Base-by-base conservation (phyloP, 2,797 vertebrate genomes). In the Falco peregrinus region DNA sequence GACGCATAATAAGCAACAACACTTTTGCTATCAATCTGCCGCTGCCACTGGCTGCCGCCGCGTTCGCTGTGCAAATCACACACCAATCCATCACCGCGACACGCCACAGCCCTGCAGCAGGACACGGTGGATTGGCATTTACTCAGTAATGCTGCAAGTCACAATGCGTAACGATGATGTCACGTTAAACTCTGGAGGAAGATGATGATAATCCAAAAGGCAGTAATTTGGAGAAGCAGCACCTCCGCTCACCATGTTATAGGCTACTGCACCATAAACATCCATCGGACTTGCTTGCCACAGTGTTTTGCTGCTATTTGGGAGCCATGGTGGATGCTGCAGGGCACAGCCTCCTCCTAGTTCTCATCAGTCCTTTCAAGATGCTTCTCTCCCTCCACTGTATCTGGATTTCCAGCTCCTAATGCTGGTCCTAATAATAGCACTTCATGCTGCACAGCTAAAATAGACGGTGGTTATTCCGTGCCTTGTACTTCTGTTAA, bases 251-350 rank as follows among this genome's bases (percentile, higher is more conserved):
- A 25, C 28, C 4, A 22, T 10, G n/a, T 35, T 45, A 50, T 2
- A 41, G 47, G 16, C 56, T 71, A 22, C 59, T 0, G 0, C n/a
- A 47, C 37, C 18, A 39, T 16, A 31, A 31, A 41, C 3, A 1
- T 31, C 54, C 63, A 41, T 2, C 18, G 48, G 47, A 67, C 47
- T 53, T 47, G 10, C 31, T 13, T 64, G n/a, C 31, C n/a, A 11
- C 19, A 6, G 16, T 13, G 45, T 67, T 87, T 33, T 85, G 67
- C 65, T 56, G 51, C 56, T 59, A 6, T 47, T 16, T 24, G 26
- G 51, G 22, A 89, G 47, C 47, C 57, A 48, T 45, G 57, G 37
- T 1, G 1, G 45, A 41, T 37, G 69, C 53, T 87, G 31, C 75
- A 84, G 64, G 51, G 24, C 41, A 87, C 22, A 56, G n/a, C 17